These are phyloP conservation scores for Gambusia affinis DNA, from an alignment of 2,113 vertebrate species.

Conservation along the genomic window DNA sequence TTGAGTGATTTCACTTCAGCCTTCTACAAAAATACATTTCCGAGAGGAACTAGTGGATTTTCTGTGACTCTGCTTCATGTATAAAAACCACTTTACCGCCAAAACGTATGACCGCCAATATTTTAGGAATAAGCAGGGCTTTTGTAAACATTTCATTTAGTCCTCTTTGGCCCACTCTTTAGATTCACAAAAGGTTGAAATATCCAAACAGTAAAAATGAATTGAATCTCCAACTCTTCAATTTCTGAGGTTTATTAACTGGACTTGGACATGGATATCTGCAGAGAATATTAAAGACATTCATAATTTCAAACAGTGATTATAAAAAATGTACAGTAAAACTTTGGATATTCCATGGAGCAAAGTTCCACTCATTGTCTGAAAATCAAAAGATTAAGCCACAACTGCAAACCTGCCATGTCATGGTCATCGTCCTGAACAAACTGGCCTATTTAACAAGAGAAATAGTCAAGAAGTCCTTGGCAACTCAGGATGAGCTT, in stretches of 20 bases:
- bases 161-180: not conserved
- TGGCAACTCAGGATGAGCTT: no score
- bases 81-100: not conserved
- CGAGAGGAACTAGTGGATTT: not conserved
- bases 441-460: no score
- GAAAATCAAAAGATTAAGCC: no score
- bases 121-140: not conserved
- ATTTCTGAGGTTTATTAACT: not conserved
- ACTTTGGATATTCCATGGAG: no score
- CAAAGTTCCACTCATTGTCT: no score
- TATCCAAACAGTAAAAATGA: not conserved
- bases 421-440: no score
- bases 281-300: not conserved
- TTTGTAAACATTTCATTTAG: not conserved
- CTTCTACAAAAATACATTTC: not conserved
- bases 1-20: not conserved
- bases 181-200: not conserved
- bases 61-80: not conserved
- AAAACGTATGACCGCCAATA: not conserved
- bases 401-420: no score
- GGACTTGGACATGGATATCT: not conserved
- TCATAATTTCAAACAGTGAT: no score
- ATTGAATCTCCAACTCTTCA: not conserved
- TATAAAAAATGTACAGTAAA: no score
- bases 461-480: no score